Evolutionary conservation across 2,113 vertebrate species (phyloP), one percentile per base, ranked within the genome.

Genomic region (Brachionichthys hirsutus): DNA sequence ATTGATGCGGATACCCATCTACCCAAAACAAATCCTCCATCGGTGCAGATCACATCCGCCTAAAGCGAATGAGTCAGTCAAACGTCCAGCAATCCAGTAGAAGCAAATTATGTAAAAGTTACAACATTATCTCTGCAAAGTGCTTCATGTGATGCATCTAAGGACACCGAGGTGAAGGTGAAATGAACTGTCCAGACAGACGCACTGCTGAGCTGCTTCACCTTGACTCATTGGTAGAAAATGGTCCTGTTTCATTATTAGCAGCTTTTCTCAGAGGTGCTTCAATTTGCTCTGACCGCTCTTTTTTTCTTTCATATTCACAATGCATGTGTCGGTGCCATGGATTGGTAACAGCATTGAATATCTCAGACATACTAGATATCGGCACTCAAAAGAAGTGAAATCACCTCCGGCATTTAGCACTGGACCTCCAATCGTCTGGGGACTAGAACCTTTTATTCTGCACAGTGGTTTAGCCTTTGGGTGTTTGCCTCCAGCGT

Each of bases 311-410:
- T 70, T 20, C 34, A 24, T 51, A 45, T 62, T 66, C 50, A 30
- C 24, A 30, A 30, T 6, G 24, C 3, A 3, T 6, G 24, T 59
- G 49, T 66, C 67, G 40, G 11, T 53, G 38, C 42, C 41, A 20
- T 15, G 6, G 75, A 85, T 77, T 80, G 72, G 78, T 77, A 66
- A 67, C 73, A 77, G 35, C 45, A 65, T 13, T 70, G 60, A 72
- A 52, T 74, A 46, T 49, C 53, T 36, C 46, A 46, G 72, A 70
- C 68, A 68, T 60, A 71, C n/a, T n/a, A n/a, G n/a, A n/a, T 75
- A 82, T 80, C 68, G 45, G 51, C 62, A 40, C 2, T 54, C 53
- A 76, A 82, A 71, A 48, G 56, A 62, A 40, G 2, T 54, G 54
- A 76, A 82, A 71, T 72, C 50, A 70, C 61, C 58, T 56, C 70